Evolutionary conservation across 2,113 vertebrate genomes (phyloP), one percentile per base, ranked within the genome.

Genomic region (Macrotus californicus): DNA sequence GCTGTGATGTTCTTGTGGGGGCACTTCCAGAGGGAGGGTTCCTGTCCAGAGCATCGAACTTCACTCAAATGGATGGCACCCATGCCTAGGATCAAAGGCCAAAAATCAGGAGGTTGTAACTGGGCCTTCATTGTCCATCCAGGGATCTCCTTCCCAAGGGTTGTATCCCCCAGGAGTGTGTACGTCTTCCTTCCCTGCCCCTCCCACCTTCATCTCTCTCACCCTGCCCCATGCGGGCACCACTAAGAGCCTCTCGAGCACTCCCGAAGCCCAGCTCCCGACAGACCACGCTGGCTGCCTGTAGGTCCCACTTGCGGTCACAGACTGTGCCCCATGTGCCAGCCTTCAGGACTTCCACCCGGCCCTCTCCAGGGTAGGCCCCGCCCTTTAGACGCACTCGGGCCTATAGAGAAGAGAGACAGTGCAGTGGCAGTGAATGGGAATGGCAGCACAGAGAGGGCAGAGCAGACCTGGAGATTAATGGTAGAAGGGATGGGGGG

Each of bases 141-240:
- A 56, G 82, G 64, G 67, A 16, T 73, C 61, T 36, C 72, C 64
- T 69, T 34, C 22, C 81, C 59, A 56, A 80, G 72, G 72, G 66
- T 67, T 43, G 19, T 61, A 15, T 14, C 26, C 52, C 29, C 22
- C 10, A 14, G 26, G 12, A 72, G 67, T 61, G 29, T 59, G 66
- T 24, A n/a, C 54, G 22, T 82, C 52, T 61, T 34, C 54, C 75
- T n/a, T 59, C n/a, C 61, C 26, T 5, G 29, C 31, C 34, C 70
- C 52, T 61, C 76, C 83, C 56, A 43, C n/a, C 39, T 29, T 43
- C 43, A 6, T 1, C 67, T 2, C 34, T 36, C 98, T 98, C 75
- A 99, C 99, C 99, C 98, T 99, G 99, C 7, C 99, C 99, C 99
- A 99, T 99, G 91, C 99, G 99, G 16, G 98, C 99, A 22, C 99